Evolutionary conservation across 2,888 invertebrate genomes (phyloP).

Genomic region (Smittia aterrima): DNA sequence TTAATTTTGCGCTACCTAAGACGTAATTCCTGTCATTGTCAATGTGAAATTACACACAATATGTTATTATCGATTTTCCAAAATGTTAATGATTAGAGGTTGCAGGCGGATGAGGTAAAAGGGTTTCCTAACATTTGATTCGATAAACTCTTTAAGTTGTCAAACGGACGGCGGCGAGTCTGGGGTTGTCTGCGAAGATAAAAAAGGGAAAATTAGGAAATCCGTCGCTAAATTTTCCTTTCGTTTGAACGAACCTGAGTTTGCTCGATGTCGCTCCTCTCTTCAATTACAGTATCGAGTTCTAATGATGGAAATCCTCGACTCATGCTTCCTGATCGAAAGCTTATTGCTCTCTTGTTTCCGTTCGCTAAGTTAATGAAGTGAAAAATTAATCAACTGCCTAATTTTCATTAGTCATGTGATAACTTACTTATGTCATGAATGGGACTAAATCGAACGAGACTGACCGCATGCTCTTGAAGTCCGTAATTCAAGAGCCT

Average conservation of each 20-base stretch:
- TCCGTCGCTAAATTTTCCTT: too few relatives aligned
- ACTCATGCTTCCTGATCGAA: slow-evolving; percentile 66
- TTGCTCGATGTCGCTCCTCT: slow-evolving; percentile 75
- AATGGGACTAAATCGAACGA: slow-evolving; percentile 72
- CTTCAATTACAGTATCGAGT: slow-evolving; percentile 78
- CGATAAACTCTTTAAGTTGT: too few relatives aligned
- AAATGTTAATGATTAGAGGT: too few relatives aligned
- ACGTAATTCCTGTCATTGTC: too few relatives aligned
- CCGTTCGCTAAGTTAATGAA: slow-evolving; percentile 53
- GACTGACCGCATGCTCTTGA: slow-evolving; percentile 78
- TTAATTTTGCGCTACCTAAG: too few relatives aligned
- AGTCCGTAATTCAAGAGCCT: slow-evolving; percentile 76
- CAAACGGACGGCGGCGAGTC: too few relatives aligned
- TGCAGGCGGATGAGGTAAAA: too few relatives aligned
- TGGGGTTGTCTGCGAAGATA: too few relatives aligned
- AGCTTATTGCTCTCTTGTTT: slow-evolving; percentile 61
- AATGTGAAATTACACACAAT: too few relatives aligned
- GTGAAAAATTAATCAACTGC: slow-evolving; percentile 43
- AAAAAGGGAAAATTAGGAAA: too few relatives aligned
- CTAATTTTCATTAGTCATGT: slow-evolving; percentile 38
- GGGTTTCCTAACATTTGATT: neutral
- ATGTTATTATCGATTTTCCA: too few relatives aligned
- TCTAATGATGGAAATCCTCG: slow-evolving; percentile 75
- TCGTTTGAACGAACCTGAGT: too few relatives aligned
- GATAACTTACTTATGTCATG: slow-evolving; percentile 66